Conservation (phyloP, 2,113 vertebrate species). For the Ciconia maguari region DNA sequence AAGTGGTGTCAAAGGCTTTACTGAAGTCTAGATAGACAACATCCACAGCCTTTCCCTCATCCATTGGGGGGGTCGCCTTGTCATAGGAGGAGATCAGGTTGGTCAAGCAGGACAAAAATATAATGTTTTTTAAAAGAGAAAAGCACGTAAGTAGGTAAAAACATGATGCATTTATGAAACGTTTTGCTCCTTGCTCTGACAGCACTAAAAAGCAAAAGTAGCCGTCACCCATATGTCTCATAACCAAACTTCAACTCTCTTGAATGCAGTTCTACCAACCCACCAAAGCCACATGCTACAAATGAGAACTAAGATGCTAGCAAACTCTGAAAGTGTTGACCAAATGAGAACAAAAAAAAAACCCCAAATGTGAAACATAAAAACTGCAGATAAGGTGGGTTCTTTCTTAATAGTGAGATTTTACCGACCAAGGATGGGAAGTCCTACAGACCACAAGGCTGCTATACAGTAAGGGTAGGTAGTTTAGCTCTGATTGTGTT, state of each 20-base stretch:
- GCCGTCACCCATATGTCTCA: background rate
- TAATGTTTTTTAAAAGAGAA: background rate
- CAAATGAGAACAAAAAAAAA: background rate
- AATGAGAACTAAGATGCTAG: background rate
- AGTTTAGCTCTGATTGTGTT: background rate
- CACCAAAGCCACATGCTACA: background rate
- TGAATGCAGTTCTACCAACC: background rate
- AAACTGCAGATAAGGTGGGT: background rate
- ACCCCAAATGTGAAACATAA: background rate
- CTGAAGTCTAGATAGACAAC: too few species aligned
- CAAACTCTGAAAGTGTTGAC: constrained; percentile 6
- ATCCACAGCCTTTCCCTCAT: too few species aligned
- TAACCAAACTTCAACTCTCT: background rate
- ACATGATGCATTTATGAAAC: background rate
- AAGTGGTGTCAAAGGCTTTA: too few species aligned
- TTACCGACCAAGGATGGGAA: background rate
- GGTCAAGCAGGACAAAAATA: too few species aligned
- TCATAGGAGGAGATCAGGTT: too few species aligned
- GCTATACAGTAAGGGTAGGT: background rate
- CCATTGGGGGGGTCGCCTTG: too few species aligned
- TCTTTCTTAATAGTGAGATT: background rate
- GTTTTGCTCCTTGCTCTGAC: background rate
- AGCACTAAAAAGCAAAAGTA: constrained; percentile 4
- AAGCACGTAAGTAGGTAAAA: background rate
- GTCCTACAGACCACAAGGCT: background rate